Base-by-base conservation (phyloP, 2,888 invertebrate species). In the Coleophora flavipennella region DNA sequence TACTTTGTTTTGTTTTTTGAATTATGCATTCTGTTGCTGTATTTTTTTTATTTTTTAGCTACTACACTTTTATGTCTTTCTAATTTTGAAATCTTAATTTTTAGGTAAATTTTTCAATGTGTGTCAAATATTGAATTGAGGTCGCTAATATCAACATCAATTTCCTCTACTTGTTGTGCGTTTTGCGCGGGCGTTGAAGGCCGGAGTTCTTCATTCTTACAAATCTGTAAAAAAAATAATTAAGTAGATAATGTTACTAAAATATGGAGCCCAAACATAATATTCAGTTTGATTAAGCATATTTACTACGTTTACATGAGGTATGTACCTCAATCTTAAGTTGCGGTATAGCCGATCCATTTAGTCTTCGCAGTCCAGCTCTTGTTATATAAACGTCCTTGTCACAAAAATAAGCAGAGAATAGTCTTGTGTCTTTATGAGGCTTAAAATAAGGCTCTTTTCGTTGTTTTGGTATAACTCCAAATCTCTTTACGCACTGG, bases 1-100 rank as follows among this genome's bases (percentile, higher is more conserved):
- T 6, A 33, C 39, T 31, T n/a, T 11, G 36, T 40, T 45, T 33
- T 40, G 44, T 31, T 39, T 43, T 25, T 43, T 31, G 8, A 37
- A 25, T 37, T 29, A 13, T 10, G 8, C 8, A 37, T 31, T 37
- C 11, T 31, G 26, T 8, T 31, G 7, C n/a, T 9, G 6, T 7
- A 37, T 11, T 20, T 11, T 31, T 37, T 37, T 37, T 20, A 31
- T 31, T 37, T 31, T 37, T 37, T 6, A 7, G 2, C 2, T 3
- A 3, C 8, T 12, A 37, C 11, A 2, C 11, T 31, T 1, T 37
- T 20, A 11, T 25, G 20, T 4, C 7, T 4, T 8, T 11, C 11
- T 8, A 8, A 4, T 31, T n/a, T 31, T 25, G 9, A 8, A 20
- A 8, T 11, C 11, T n/a, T 31, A 11, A 3, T 13, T 31, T 37